phyloP scores from a whole-genome alignment of 2,113 vertebrate genomes.

The Vidua macroura region DNA sequence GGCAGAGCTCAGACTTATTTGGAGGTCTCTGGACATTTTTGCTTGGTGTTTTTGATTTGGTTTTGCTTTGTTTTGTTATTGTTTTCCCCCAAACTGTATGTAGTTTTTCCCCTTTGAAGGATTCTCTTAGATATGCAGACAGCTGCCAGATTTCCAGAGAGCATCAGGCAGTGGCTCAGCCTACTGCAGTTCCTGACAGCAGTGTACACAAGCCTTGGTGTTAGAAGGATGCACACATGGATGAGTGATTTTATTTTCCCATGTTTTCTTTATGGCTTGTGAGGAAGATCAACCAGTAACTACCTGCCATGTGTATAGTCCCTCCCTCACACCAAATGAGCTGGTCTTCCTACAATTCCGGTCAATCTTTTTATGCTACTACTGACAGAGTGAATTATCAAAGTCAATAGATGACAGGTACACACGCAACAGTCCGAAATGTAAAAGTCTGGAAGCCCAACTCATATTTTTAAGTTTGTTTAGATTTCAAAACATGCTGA shows the following conservation, averaged over 20 bases:
- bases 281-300: not conserved
- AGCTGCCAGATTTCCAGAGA: not conserved
- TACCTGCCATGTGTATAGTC: not conserved
- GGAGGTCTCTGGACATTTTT: not conserved
- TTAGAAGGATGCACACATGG: not conserved
- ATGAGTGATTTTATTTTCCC: not conserved
- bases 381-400: not conserved
- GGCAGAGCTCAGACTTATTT: not conserved
- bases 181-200: not conserved
- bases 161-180: not conserved
- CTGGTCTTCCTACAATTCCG: not conserved
- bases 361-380: not conserved
- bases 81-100: accelerated
- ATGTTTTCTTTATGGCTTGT: not conserved
- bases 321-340: not conserved
- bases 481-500: not conserved
- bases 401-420: not conserved
- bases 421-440: not conserved
- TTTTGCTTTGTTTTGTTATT: not conserved
- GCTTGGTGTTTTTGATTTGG: not conserved
- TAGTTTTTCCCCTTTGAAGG: not conserved
- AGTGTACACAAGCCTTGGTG: not conserved
- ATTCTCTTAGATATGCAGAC: not conserved
- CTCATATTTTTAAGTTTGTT: not conserved
- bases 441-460: not conserved